phyloP scores from a whole-genome alignment of 2,888 invertebrate species.

The Watsonalla cultraria region DNA sequence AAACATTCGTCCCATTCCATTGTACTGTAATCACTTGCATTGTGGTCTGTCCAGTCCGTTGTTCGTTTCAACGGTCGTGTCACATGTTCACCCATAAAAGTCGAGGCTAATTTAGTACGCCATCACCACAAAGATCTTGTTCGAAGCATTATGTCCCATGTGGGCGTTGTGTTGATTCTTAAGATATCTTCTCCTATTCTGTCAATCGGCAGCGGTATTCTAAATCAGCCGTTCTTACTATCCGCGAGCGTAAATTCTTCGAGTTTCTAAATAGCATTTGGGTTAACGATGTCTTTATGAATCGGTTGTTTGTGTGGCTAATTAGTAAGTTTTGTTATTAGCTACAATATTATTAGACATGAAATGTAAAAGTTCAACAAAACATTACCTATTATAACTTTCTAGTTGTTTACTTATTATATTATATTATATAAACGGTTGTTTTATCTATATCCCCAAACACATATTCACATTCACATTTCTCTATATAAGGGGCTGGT shows the following conservation, averaged over 20 bases:
- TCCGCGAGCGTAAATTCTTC: not conserved
- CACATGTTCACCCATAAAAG: constrained; percentile 59
- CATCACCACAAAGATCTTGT: constrained; percentile 52
- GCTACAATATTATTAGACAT: constrained; percentile 12
- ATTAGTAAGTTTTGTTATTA: not conserved
- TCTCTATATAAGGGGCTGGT: too few species aligned
- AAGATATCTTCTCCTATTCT: constrained; percentile 47
- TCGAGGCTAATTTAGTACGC: constrained; percentile 59
- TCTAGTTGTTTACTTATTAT: too few species aligned
- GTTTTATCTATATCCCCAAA: too few species aligned
- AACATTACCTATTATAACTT: too few species aligned
- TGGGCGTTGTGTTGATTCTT: constrained; percentile 63
- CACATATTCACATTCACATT: too few species aligned
- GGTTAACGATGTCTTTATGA: not conserved
- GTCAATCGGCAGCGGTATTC: constrained; percentile 30
- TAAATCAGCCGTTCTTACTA: constrained; percentile 4
- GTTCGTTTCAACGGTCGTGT: constrained; percentile 42
- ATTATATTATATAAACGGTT: too few species aligned
- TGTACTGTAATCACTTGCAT: constrained; percentile 43
- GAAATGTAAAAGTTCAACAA: constrained; percentile 1
- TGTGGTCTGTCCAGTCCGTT: constrained; percentile 37
- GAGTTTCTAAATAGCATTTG: not conserved
- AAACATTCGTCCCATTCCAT: constrained; percentile 14
- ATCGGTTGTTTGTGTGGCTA: not conserved
- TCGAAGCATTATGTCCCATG: constrained; percentile 44